Evolutionary conservation across 1,140 invertebrate genomes (phyloP).

Genomic region (Drosophila lacertosa): DNA sequence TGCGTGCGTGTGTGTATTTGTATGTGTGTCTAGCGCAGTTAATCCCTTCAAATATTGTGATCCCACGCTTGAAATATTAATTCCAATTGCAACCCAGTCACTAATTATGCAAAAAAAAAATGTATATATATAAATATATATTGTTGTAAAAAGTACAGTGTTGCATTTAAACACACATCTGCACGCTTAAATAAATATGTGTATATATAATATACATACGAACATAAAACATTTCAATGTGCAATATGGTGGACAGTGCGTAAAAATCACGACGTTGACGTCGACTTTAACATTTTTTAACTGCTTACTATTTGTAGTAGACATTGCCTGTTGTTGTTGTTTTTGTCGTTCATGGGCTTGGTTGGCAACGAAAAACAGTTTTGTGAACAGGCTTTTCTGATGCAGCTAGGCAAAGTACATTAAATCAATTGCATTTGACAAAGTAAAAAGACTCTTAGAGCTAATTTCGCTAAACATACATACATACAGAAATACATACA

Average conservation of each 20-base stretch:
- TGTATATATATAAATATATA: slow-evolving; percentile 13
- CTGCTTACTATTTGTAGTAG: slow-evolving; percentile 29
- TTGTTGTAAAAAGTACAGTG: slow-evolving; percentile 64
- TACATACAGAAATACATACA: slow-evolving; percentile 32
- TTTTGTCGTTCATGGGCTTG: slow-evolving; percentile 27
- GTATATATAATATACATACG: slow-evolving; percentile 27
- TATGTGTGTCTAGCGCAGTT: slow-evolving; percentile 40
- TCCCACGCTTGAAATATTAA: slow-evolving; percentile 40
- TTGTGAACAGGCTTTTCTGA: slow-evolving; percentile 21
- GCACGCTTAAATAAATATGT: slow-evolving; percentile 3
- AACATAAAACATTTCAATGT: slow-evolving; percentile 54
- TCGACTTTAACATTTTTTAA: slow-evolving; percentile 33
- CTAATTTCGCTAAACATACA: slow-evolving; percentile 59
- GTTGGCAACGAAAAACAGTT: slow-evolving; percentile 35
- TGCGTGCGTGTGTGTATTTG: slow-evolving; percentile 12
- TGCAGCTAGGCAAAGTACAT: slow-evolving; percentile 26
- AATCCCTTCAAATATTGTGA: slow-evolving; percentile 51
- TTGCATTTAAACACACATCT: slow-evolving; percentile 52
- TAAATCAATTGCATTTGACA: slow-evolving; percentile 38
- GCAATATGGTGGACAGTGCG: slow-evolving; percentile 73
- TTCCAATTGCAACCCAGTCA: slow-evolving; percentile 25
- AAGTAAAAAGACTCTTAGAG: slow-evolving; percentile 43
- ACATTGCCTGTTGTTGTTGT: slow-evolving; percentile 9
- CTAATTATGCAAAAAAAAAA: slow-evolving; percentile 47
- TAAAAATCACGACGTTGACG: slow-evolving; percentile 57